These are phyloP conservation scores for Heliconius aoede DNA, from an alignment of 2,888 invertebrate species.

Conservation along the genomic window DNA sequence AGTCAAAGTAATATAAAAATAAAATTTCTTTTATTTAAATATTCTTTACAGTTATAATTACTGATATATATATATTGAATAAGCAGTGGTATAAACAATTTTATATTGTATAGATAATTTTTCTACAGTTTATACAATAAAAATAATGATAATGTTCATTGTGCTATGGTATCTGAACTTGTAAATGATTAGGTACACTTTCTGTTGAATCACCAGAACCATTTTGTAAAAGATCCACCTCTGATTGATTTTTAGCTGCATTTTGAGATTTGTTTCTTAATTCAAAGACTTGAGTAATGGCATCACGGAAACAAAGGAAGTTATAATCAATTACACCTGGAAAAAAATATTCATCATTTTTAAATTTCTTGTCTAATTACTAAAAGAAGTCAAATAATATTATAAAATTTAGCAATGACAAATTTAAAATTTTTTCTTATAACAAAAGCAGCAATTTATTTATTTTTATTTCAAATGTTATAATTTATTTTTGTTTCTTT, in stretches of 20 bases:
- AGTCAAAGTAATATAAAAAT: slow-evolving; percentile 33
- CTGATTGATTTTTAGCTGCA: slow-evolving; percentile 54
- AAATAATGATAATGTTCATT: slow-evolving; percentile 45
- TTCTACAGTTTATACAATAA: slow-evolving; percentile 46
- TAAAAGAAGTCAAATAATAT: too few species aligned
- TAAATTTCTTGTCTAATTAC: too few species aligned
- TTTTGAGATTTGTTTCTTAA: slow-evolving; percentile 88
- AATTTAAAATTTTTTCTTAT: too few species aligned
- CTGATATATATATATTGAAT: slow-evolving; percentile 46
- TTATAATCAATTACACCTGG: slow-evolving; percentile 98
- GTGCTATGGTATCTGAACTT: slow-evolving; percentile 67
- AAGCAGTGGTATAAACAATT: slow-evolving; percentile 47
- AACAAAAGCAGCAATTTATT: too few species aligned
- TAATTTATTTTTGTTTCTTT: too few species aligned
- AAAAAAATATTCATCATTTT: slow-evolving; percentile 50
- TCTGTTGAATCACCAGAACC: slow-evolving; percentile 71
- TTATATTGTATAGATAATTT: slow-evolving; percentile 45
- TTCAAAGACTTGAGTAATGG: slow-evolving; percentile 98
- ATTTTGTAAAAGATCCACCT: slow-evolving; percentile 66
- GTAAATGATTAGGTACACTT: slow-evolving; percentile 65
- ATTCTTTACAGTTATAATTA: slow-evolving; percentile 44
- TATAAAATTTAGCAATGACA: too few species aligned
- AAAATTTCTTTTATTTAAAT: slow-evolving; percentile 45
- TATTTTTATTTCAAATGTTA: too few species aligned
- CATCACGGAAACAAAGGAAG: slow-evolving; percentile 97